Evolutionary conservation across 1,140 invertebrate genomes (phyloP).

Genomic region (Glomeris maerens): DNA sequence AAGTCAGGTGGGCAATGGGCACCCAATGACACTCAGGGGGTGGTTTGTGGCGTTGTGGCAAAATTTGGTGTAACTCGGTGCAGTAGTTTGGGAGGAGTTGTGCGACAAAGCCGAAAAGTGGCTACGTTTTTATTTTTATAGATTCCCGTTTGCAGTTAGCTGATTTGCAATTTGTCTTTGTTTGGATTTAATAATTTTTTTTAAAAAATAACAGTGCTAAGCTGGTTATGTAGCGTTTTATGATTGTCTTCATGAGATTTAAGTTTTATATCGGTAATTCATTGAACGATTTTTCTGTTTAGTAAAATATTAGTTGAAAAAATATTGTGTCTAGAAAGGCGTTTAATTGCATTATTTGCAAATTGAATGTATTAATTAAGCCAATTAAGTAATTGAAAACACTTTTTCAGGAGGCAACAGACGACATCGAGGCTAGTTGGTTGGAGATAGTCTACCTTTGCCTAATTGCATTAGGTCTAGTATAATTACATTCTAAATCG

Average conservation of each 20-base stretch:
- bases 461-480: neutral
- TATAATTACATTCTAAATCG: constrained; percentile 1
- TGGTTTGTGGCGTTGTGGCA: too few relatives aligned
- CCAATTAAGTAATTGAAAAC: neutral
- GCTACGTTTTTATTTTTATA: too few relatives aligned
- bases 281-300: neutral
- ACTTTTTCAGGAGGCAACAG: neutral
- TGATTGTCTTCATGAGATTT: neutral
- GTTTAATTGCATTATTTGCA: neutral
- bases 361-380: neutral
- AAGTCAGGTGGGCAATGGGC: too few relatives aligned
- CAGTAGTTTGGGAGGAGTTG: too few relatives aligned
- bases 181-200: too few relatives aligned
- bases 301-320: neutral
- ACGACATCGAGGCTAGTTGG: neutral
- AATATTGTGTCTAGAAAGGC: neutral
- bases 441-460: neutral
- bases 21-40: too few relatives aligned
- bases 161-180: too few relatives aligned
- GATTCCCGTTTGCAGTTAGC: too few relatives aligned
- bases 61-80: too few relatives aligned
- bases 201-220: too few relatives aligned
- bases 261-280: neutral
- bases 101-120: too few relatives aligned
- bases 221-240: neutral